A percentile compares a stretch with the other conserved stretches of the same genome.
These are phyloP conservation scores for Choloepus hoffmanni DNA, from an alignment of 2,113 vertebrate genomes.

Conservation along the genomic window DNA sequence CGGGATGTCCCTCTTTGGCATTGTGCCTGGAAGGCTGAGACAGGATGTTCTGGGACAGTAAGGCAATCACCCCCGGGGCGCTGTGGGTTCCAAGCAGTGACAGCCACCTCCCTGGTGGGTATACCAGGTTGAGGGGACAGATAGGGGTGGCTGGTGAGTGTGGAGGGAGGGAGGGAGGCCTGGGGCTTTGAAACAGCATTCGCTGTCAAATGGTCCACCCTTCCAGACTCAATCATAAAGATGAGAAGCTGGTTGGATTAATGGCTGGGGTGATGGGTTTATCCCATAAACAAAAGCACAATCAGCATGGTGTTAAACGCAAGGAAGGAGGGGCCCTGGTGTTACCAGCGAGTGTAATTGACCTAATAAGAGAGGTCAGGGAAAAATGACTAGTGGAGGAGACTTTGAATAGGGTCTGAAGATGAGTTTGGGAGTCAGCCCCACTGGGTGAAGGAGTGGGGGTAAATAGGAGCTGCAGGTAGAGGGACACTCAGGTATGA, in stretches of 20 bases:
- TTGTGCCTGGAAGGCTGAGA: neutral
- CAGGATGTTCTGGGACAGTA: accelerated
- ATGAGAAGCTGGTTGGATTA: neutral
- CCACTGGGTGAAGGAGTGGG: accelerated
- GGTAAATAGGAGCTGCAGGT: accelerated
- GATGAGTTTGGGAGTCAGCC: no score
- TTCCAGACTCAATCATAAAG: neutral
- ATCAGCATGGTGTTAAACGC: neutral
- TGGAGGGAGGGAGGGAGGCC: accelerated
- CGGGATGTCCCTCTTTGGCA: neutral
- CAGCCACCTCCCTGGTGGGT: no score
- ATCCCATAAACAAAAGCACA: neutral
- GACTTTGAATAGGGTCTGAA: neutral
- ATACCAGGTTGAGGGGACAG: no score
- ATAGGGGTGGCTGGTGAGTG: accelerated
- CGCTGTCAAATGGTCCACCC: neutral
- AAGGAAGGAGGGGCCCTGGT: neutral
- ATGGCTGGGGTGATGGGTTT: neutral
- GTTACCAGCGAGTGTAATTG: neutral
- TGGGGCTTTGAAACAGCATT: neutral
- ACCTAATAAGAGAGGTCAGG: neutral
- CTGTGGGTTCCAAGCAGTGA: neutral
- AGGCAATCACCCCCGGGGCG: accelerated
- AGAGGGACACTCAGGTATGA: neutral
- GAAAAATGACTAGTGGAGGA: neutral